phyloP scores from a whole-genome alignment of 2,888 invertebrate species.

The Sesamia inferens region DNA sequence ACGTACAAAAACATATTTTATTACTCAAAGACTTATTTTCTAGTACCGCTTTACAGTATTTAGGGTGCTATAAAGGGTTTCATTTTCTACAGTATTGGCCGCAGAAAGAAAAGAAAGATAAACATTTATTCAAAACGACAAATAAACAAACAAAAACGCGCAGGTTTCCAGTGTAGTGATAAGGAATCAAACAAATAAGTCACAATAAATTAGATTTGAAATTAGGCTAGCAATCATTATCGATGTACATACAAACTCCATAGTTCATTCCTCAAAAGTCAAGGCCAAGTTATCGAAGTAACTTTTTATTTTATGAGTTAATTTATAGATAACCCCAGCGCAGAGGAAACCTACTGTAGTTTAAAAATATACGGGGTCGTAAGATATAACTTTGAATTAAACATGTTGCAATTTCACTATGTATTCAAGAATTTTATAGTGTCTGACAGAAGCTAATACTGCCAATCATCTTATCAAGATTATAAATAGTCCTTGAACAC shows the following conservation, averaged over 20 bases:
- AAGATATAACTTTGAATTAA: background rate
- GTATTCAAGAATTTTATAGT: background rate
- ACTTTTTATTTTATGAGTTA: background rate
- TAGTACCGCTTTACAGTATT: background rate
- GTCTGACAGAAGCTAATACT: conserved; percentile 12
- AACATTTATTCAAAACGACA: background rate
- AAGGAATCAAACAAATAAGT: background rate
- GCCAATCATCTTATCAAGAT: conserved; percentile 35
- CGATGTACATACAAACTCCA: too few relatives aligned
- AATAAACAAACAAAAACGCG: too few relatives aligned
- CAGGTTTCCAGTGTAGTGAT: too few relatives aligned
- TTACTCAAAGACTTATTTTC: conserved; percentile 1
- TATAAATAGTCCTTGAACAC: conserved; percentile 26
- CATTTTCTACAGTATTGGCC: background rate
- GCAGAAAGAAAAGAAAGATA: background rate
- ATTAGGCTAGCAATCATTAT: background rate
- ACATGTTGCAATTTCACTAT: background rate
- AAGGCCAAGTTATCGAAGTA: background rate
- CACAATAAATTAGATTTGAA: background rate
- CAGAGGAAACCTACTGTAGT: background rate
- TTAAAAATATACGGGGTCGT: background rate
- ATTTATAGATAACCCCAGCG: background rate
- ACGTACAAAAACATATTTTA: background rate
- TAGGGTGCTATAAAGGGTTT: too few relatives aligned
- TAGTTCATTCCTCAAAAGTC: background rate